Conservation (phyloP, 1,140 invertebrate species). For the Paralvinella palmiformis region DNA sequence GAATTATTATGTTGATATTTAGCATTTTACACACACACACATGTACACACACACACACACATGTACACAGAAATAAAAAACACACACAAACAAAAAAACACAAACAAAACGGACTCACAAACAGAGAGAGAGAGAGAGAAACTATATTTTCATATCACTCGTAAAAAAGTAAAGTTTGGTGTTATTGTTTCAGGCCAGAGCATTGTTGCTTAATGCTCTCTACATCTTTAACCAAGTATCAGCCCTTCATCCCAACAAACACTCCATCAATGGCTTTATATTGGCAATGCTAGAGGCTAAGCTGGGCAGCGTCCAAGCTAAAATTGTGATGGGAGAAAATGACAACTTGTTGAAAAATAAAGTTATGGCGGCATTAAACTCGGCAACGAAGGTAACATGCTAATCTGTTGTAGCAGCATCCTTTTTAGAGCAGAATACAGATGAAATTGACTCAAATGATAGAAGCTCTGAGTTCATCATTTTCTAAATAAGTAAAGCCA, state of each 20-base stretch:
- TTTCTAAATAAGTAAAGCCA: no score
- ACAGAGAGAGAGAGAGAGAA: no score
- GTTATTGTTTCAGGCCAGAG: constrained; percentile 30
- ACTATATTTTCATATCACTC: no score
- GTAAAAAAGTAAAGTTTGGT: no score
- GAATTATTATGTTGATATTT: not conserved
- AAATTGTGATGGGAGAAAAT: constrained; percentile 25
- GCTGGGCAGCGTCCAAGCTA: constrained; percentile 31
- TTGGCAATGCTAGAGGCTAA: constrained; percentile 38
- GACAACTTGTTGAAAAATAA: constrained; percentile 31
- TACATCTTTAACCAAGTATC: constrained; percentile 34
- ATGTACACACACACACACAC: not conserved
- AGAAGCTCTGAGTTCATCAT: no score
- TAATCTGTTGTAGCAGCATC: no score
- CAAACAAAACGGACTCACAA: no score
- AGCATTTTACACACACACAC: not conserved
- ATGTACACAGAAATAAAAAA: no score
- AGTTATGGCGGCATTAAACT: constrained; percentile 30
- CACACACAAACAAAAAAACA: no score
- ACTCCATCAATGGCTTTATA: constrained; percentile 30
- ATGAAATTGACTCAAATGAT: no score
- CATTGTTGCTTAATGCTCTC: constrained; percentile 31
- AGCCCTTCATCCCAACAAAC: constrained; percentile 36
- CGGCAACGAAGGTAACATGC: constrained; percentile 34
- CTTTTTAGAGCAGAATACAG: no score